These are phyloP conservation scores for Phalacrocorax carbo DNA, from an alignment of 2,113 vertebrate genomes.

Conservation along the genomic window DNA sequence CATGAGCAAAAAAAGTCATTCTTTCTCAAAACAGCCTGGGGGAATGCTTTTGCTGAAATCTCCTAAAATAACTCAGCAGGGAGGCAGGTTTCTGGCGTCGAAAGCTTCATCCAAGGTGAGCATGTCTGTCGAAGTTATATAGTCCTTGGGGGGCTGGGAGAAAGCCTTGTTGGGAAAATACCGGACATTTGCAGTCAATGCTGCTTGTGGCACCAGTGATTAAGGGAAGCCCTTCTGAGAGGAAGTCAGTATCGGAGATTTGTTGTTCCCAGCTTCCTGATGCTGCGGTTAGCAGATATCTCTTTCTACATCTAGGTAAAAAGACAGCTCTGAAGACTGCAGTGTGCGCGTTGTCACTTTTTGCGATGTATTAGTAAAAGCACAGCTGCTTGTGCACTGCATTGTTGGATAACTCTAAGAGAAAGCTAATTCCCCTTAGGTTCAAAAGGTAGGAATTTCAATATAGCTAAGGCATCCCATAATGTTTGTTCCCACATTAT, in stretches of 20 bases:
- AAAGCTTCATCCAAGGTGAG: neutral
- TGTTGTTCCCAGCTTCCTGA: neutral
- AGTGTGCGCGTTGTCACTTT: neutral
- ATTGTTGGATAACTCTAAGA: neutral
- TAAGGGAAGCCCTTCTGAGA: neutral
- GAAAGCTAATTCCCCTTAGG: neutral
- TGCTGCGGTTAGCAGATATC: neutral
- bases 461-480: neutral
- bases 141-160: rapidly evolving
- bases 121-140: neutral
- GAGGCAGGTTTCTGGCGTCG: neutral
- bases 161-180: neutral
- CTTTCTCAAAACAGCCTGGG: neutral
- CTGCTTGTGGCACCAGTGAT: neutral
- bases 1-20: neutral
- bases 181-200: neutral
- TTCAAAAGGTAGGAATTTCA: neutral
- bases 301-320: neutral
- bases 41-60: neutral
- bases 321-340: neutral
- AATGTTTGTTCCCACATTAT: neutral
- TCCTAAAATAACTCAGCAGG: neutral
- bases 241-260: neutral
- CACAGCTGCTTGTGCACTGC: neutral
- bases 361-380: neutral